Base-by-base conservation (phyloP, 2,888 invertebrate genomes). In the Andrena hattorfiana region DNA sequence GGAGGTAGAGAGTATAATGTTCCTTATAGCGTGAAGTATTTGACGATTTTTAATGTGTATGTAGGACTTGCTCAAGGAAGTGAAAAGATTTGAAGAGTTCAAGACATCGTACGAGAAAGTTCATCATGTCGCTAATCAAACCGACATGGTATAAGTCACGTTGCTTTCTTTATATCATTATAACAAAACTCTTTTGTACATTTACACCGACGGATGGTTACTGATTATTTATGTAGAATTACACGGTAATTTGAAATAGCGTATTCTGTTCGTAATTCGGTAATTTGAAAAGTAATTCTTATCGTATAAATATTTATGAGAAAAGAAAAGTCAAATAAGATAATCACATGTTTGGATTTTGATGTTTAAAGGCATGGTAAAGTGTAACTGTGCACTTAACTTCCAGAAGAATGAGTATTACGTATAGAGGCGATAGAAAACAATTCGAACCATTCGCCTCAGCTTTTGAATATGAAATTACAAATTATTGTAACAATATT, bases 31-130 rank as follows among this genome's bases (percentile, higher is more conserved):
- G 48, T 20, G 20, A 63, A 42, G 6, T 81, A 68, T 51, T 32
- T 80, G 54, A 26, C 64, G 74, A 59, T 56, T 77, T 85, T 32
- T 79, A 60, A 74, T 84, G 10, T 88, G 81, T 87, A 30, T n/a
- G n/a, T 76, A 94, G 94, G 93, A 93, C 89, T 94, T 94, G 92
- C 93, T 94, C 92, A 92, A 93, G 87, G 93, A 94, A 90, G 89
- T 94, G 73, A 86, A 92, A 87, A 91, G 90, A 81, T 93, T 93
- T 83, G 91, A 92, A 78, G 85, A 89, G 51, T 91, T 90, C 72
- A 83, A 86, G 86, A 76, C 78, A 78, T 81, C 78, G 42, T 82
- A 84, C 63, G 83, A 90, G 54, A 84, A 83, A 85, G 75, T 82
- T 66, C 79, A 82, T 66, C 77, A 86, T 80, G 76, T 85, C 51